These are phyloP conservation scores for Halcyon malimbica DNA, from an alignment of 2,113 vertebrate species.

Conservation along the genomic window DNA sequence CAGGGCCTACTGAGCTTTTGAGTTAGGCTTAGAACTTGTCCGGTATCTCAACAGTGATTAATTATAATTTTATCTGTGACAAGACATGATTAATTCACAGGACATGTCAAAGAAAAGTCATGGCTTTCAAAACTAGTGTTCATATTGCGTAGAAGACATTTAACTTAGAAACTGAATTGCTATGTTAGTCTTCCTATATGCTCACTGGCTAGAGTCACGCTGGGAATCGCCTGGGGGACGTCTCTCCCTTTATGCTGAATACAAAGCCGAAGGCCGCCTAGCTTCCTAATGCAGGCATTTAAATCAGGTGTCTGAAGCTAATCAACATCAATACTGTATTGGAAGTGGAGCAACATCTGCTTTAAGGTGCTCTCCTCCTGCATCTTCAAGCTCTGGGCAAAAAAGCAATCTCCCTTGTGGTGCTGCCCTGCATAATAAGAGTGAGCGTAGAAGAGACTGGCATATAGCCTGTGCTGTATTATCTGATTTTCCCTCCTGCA, in stretches of 20 bases:
- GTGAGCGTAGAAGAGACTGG: not conserved
- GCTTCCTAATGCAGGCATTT: not conserved
- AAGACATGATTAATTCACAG: not conserved
- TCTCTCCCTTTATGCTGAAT: not conserved
- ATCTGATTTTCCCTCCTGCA: not conserved
- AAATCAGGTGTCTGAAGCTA: not conserved
- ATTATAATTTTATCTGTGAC: not conserved
- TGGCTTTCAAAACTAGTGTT: not conserved
- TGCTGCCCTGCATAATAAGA: not conserved
- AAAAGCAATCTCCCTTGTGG: not conserved
- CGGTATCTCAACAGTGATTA: not conserved
- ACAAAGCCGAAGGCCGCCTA: not conserved
- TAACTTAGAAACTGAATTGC: not conserved
- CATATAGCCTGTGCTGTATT: not conserved
- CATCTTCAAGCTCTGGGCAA: not conserved
- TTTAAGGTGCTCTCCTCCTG: not conserved
- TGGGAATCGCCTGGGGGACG: not conserved
- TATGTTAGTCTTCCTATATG: not conserved
- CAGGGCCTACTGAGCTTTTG: not conserved
- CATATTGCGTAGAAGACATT: not conserved
- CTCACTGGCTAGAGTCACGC: not conserved
- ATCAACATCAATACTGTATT: not conserved
- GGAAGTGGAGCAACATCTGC: not conserved
- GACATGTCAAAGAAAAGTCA: not conserved
- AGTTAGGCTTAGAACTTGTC: not conserved